phyloP scores from a whole-genome alignment of 2,113 vertebrate genomes.

The Marmota monax region DNA sequence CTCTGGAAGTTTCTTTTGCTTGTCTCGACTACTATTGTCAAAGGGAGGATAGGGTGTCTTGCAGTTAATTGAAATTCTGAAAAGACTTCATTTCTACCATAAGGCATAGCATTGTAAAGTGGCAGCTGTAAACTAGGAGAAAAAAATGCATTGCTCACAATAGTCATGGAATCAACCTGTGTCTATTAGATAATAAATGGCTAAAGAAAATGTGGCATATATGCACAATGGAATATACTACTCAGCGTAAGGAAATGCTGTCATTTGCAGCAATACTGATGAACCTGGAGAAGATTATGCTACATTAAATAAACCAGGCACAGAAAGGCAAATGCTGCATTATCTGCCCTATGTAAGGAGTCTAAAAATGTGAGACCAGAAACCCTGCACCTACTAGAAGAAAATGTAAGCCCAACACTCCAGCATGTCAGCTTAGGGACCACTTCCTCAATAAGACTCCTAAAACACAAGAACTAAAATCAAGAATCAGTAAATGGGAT shows the following conservation, averaged over 20 bases:
- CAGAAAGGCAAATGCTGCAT: neutral
- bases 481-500: no score
- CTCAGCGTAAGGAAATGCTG: neutral
- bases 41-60: neutral
- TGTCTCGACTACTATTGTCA: neutral
- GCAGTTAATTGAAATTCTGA: neutral
- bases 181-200: neutral
- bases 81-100: neutral
- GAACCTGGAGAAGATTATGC: neutral
- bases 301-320: neutral
- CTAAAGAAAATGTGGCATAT: neutral
- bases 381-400: no score
- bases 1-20: neutral
- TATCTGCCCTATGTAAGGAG: neutral
- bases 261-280: neutral
- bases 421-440: no score
- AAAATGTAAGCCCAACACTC: no score
- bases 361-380: neutral
- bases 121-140: neutral
- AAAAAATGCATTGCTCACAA: neutral
- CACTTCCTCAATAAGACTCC: no score
- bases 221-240: neutral
- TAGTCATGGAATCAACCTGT: neutral
- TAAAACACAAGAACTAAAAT: no score
- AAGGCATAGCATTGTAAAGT: neutral